These are phyloP conservation scores for Hylomyscus alleni DNA, from an alignment of 2,797 vertebrate genomes.

Conservation along the genomic window DNA sequence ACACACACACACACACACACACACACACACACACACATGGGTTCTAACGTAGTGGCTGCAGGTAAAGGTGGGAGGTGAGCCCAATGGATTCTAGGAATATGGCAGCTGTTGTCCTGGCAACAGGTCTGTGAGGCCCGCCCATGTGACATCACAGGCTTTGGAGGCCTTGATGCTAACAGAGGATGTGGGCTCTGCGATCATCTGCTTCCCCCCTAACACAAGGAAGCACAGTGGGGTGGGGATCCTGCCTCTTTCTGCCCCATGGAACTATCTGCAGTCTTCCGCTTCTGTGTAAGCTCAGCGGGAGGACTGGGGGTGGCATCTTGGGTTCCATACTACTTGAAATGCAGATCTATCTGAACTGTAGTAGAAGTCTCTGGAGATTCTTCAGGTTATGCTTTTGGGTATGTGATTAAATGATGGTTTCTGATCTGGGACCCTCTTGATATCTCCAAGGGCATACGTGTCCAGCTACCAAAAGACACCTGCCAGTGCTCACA, in stretches of 20 bases:
- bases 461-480: rapidly evolving
- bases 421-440: rapidly evolving
- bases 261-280: rapidly evolving
- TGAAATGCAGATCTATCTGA: too few species aligned
- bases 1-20: too few species aligned
- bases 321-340: background rate
- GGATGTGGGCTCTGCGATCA: rapidly evolving
- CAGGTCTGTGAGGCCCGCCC: too few species aligned
- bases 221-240: rapidly evolving
- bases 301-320: rapidly evolving
- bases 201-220: rapidly evolving
- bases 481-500: background rate
- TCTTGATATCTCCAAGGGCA: rapidly evolving
- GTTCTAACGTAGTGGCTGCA: too few species aligned
- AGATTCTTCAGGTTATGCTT: rapidly evolving
- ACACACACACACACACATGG: too few species aligned
- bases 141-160: too few species aligned
- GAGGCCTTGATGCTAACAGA: too few species aligned
- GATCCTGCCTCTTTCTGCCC: rapidly evolving
- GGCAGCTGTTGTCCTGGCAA: too few species aligned
- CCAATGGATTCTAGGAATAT: too few species aligned
- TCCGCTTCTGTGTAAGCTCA: background rate
- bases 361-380: background rate
- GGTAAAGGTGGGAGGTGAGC: too few species aligned
- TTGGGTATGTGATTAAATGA: too few species aligned